phyloP scores from a whole-genome alignment of 2,888 invertebrate genomes.

The Tiliacea aurago region DNA sequence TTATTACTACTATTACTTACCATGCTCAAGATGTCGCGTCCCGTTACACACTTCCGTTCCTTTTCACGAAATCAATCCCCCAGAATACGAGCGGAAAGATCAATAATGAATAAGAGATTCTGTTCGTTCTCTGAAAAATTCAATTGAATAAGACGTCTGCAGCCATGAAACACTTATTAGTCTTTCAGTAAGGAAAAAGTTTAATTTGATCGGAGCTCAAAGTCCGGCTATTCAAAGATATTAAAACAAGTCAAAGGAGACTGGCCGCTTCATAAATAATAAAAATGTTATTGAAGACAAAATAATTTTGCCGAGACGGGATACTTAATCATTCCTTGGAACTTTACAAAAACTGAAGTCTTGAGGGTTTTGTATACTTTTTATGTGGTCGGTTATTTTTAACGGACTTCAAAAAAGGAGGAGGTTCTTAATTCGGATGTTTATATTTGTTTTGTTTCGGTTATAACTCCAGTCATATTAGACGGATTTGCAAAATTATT shows the following conservation, averaged over 20 bases:
- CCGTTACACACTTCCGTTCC: too few species aligned
- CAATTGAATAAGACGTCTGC: slow-evolving; percentile 38
- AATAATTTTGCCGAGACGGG: slow-evolving; percentile 51
- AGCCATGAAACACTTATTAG: slow-evolving; percentile 45
- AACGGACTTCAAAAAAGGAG: background rate
- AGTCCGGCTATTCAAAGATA: slow-evolving; percentile 55
- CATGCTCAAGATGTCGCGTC: too few species aligned
- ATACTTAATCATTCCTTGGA: slow-evolving; percentile 52
- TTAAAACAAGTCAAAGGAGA: slow-evolving; percentile 58
- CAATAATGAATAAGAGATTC: slow-evolving; percentile 11
- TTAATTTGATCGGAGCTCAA: slow-evolving; percentile 55
- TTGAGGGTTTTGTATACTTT: slow-evolving; percentile 31
- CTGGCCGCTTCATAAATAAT: slow-evolving; percentile 61
- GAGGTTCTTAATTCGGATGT: too few species aligned
- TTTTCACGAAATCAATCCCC: too few species aligned
- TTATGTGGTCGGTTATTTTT: slow-evolving; percentile 25
- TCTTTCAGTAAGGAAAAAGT: slow-evolving; percentile 38
- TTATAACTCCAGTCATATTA: too few species aligned
- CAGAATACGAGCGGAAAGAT: too few species aligned
- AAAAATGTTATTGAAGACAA: slow-evolving; percentile 57
- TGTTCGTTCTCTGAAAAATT: slow-evolving; percentile 20
- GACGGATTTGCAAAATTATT: too few species aligned
- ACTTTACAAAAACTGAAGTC: slow-evolving; percentile 49
- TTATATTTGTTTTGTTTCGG: too few species aligned
- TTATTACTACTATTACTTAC: too few species aligned